Base-by-base conservation (phyloP, 2,888 invertebrate species). In the Tetheella fluctuosa region DNA sequence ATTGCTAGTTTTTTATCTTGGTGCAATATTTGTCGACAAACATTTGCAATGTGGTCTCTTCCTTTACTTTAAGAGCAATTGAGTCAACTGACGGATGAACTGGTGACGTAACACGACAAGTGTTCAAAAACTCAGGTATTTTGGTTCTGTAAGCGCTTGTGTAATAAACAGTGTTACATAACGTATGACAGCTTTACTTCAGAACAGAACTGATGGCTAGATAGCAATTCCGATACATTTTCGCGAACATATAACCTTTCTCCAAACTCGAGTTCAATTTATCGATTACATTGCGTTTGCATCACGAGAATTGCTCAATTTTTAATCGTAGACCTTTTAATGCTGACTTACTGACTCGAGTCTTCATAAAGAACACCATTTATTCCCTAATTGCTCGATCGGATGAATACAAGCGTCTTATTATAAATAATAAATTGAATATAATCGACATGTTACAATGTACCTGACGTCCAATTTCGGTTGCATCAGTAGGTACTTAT, bases 291-390 rank as follows among this genome's bases (percentile, higher is more conserved):
- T 70, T 67, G 57, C 60, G 70, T 76, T 75, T 77, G 71, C 78
- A 76, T 73, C 77, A 77, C 71, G 61, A 59, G 55, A 58, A 66
- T 81, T 83, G 75, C 80, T 60, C 64, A 77, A 81, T 65, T 59
- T 59, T 67, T 73, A 72, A 73, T 64, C 71, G 68, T 58, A 66
- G 68, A 73, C 73, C 76, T 74, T 77, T 76, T 69, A 60, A 65
- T 67, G 73, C 71, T 73, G 71, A 72, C 70, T 75, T 70, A 70
- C 73, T 66, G 70, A 28, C 12, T 54, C 54, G 67, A 59, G 63
- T 65, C 65, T 67, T 69, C 64, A 60, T 67, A 57, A 58, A 58
- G 34, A 61, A 61, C 66, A 58, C 58, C 59, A 57, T 55, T 55
- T 20, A 55, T 55, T 37, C 55, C 34, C 53, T 70, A 71, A 73